phyloP scores from a whole-genome alignment of 2,113 vertebrate species.

The Psittacara wagleri region DNA sequence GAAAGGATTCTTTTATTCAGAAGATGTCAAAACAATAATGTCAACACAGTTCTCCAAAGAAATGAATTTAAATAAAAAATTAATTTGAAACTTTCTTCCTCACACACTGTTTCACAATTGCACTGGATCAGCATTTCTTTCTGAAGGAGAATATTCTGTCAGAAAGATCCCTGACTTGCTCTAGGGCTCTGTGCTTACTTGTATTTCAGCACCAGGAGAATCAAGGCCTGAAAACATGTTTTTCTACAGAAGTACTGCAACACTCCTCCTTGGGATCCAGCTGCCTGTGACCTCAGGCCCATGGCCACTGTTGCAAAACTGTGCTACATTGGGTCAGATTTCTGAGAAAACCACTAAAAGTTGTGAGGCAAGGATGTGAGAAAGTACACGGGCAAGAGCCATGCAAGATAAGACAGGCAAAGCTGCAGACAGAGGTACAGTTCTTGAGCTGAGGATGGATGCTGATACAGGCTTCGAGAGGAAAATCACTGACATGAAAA shows the following conservation, averaged over 20 bases:
- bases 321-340: not conserved
- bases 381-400: not conserved
- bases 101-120: not conserved
- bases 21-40: constrained; percentile 31
- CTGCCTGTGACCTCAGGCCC: not conserved
- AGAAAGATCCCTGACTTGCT: not conserved
- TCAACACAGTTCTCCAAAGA: not conserved
- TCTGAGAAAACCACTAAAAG: not conserved
- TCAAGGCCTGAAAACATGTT: not conserved
- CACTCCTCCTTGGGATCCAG: not conserved
- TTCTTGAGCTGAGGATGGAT: not conserved
- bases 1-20: not conserved
- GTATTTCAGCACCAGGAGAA: not conserved
- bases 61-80: not conserved
- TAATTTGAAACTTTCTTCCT: not conserved
- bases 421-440: not conserved
- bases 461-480: not conserved
- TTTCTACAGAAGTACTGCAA: not conserved
- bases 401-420: not conserved
- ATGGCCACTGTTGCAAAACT: not conserved
- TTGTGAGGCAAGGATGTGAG: not conserved
- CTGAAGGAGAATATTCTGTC: not conserved
- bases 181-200: not conserved
- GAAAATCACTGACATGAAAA: not conserved
- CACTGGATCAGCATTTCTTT: not conserved